A percentile compares a stretch with the other conserved stretches of the same genome.
Conservation (phyloP, 92 coral and sea anemone genomes). For the Porites evermanni region DNA sequence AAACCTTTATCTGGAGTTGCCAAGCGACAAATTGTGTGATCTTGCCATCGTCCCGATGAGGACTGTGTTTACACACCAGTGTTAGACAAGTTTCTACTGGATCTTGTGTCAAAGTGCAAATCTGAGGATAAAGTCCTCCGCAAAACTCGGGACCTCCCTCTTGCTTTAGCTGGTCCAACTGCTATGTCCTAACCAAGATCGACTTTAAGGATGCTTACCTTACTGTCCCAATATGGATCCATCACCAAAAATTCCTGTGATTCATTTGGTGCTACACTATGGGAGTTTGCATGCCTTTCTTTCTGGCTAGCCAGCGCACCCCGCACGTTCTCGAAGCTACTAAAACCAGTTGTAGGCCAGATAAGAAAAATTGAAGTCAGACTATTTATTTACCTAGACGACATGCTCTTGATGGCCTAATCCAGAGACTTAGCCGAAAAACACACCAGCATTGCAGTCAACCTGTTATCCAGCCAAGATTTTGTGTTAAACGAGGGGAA, state of each 20-base stretch:
- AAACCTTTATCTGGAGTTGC: constrained; percentile 57
- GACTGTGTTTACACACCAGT: too few relatives aligned
- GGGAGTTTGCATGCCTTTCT: constrained; percentile 39
- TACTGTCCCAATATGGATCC: constrained; percentile 40
- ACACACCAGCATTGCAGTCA: too few relatives aligned
- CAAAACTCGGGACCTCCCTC: too few relatives aligned
- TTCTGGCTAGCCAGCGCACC: constrained; percentile 43
- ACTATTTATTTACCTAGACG: too few relatives aligned
- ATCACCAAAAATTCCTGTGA: constrained; percentile 37
- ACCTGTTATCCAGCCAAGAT: too few relatives aligned
- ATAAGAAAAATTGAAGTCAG: too few relatives aligned
- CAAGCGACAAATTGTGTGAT: constrained; percentile 29
- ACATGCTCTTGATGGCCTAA: too few relatives aligned
- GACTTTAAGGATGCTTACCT: neutral
- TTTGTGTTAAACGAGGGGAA: too few relatives aligned
- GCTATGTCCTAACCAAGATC: constrained; percentile 68
- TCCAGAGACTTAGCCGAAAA: too few relatives aligned
- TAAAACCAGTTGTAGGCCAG: constrained; percentile 1
- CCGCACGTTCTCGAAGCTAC: constrained; percentile 40
- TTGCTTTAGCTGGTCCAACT: constrained; percentile 40
- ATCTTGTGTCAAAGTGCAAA: too few relatives aligned
- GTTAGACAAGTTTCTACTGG: neutral
- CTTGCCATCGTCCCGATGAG: constrained; percentile 15
- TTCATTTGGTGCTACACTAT: constrained; percentile 27
- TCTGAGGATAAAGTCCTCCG: too few relatives aligned